Evolutionary conservation across 2,113 vertebrate genomes (phyloP).

Genomic region (Seriola quinqueradiata): DNA sequence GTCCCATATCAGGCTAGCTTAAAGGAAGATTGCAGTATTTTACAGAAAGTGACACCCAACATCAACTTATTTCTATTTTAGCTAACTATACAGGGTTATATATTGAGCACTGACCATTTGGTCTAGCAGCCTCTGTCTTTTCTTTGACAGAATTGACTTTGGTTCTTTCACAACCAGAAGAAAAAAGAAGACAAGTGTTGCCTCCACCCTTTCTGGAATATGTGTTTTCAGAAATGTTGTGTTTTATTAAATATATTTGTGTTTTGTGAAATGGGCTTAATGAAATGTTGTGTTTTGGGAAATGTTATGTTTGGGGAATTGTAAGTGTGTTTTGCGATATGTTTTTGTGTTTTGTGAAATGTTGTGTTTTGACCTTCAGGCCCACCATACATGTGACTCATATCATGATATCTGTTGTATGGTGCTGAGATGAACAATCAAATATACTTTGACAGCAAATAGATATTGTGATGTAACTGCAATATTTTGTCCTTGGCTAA

Average conservation of each 20-base stretch:
- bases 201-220: too few species aligned
- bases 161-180: too few species aligned
- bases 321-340: too few species aligned
- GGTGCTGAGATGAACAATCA: neutral
- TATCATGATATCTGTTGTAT: neutral
- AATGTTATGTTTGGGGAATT: too few species aligned
- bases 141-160: neutral
- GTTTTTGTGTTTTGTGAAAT: too few species aligned
- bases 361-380: too few species aligned
- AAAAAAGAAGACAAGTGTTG: too few species aligned
- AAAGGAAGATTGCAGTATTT: neutral
- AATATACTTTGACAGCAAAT: conserved; percentile 5
- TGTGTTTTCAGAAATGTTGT: too few species aligned
- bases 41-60: neutral
- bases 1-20: neutral
- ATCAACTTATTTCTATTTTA: neutral
- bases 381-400: neutral
- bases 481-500: conserved; percentile 15
- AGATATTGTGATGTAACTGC: conserved; percentile 15
- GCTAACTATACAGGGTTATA: neutral
- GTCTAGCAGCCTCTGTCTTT: neutral
- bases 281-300: too few species aligned
- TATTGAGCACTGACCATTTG: neutral
- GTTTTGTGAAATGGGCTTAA: too few species aligned
- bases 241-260: too few species aligned